Evolutionary conservation across 2,797 vertebrate species (phyloP).

Genomic region (Rhadinocentrus ornatus): DNA sequence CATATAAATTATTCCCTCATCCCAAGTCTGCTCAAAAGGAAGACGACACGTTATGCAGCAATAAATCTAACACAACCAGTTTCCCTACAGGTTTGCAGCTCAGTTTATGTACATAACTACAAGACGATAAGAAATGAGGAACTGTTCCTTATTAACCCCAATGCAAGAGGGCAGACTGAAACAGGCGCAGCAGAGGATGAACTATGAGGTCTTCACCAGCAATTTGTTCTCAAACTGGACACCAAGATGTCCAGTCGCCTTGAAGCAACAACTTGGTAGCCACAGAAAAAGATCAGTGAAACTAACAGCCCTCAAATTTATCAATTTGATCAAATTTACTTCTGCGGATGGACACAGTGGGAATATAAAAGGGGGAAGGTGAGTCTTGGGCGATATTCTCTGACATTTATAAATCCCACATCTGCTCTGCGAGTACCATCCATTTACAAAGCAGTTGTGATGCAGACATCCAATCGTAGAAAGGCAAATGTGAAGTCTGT

Average conservation of each 20-base stretch:
- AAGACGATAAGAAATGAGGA: conserved; percentile 16
- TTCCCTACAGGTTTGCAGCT: conserved; percentile 48
- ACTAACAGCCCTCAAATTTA: conserved; percentile 23
- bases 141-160: conserved; percentile 28
- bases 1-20: background rate
- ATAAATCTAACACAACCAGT: conserved; percentile 49
- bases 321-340: conserved; percentile 30
- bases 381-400: conserved; percentile 32
- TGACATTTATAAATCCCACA: conserved; percentile 25
- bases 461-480: conserved; percentile 54
- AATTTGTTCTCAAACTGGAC: conserved; percentile 60
- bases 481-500: conserved; percentile 77
- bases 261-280: conserved; percentile 41
- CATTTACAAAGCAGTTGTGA: conserved; percentile 39
- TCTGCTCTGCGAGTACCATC: conserved; percentile 43
- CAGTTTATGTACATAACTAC: conserved; percentile 52
- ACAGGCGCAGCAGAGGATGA: conserved; percentile 36
- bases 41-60: conserved; percentile 54
- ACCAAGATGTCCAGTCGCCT: conserved; percentile 28
- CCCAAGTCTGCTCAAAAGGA: conserved; percentile 39
- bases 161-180: conserved; percentile 25
- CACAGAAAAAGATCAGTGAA: conserved; percentile 20
- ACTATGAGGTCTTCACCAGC: conserved; percentile 68
- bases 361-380: conserved; percentile 19
- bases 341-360: conserved; percentile 28